Evolutionary conservation across 2,797 vertebrate genomes (phyloP).

Genomic region (Myiotriccus ornatus): DNA sequence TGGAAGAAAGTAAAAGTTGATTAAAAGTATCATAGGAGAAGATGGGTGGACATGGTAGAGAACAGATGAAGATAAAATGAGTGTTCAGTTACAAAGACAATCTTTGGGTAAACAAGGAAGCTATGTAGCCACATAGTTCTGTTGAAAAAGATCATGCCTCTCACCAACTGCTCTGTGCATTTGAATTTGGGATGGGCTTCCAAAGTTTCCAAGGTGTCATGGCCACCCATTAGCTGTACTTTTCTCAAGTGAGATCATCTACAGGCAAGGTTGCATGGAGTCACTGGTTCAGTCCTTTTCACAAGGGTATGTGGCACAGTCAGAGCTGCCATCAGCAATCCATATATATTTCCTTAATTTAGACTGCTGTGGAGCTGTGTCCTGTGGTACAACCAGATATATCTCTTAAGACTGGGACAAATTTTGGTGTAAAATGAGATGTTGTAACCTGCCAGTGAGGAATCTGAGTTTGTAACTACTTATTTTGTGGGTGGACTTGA

Average conservation of each 20-base stretch:
- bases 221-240: background rate
- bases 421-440: background rate
- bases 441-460: background rate
- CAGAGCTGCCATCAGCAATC: background rate
- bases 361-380: background rate
- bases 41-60: background rate
- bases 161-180: background rate
- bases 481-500: rapidly evolving
- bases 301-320: too few relatives aligned
- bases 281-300: background rate
- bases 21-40: background rate
- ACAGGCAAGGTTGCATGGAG: background rate
- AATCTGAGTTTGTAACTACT: background rate
- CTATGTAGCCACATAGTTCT: too few relatives aligned
- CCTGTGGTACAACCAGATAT: background rate
- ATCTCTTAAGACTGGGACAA: background rate
- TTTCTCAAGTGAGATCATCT: background rate
- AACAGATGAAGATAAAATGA: background rate
- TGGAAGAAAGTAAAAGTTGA: background rate
- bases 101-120: background rate
- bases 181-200: background rate
- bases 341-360: background rate
- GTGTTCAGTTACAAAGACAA: background rate
- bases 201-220: background rate
- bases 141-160: background rate